Evolutionary conservation across 2,888 invertebrate species (phyloP).

Genomic region (Acrocera orbiculus): DNA sequence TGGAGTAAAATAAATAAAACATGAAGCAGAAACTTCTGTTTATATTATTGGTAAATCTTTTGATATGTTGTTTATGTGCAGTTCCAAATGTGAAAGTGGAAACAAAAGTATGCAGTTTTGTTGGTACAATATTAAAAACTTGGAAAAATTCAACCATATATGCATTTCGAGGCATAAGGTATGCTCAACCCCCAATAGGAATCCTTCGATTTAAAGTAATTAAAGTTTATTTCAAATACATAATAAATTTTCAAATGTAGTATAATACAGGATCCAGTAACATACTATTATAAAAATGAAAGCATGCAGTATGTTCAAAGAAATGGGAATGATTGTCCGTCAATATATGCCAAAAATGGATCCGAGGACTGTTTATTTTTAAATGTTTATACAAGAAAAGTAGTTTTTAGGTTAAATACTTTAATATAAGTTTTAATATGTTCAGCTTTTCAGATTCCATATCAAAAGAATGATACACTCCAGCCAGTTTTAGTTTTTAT

Average conservation of each 20-base stretch:
- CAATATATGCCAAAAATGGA: slow-evolving; percentile 19
- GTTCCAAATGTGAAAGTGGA: not conserved
- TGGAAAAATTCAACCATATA: slow-evolving; percentile 16
- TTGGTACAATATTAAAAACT: slow-evolving; percentile 3
- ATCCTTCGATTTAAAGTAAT: slow-evolving; percentile 18
- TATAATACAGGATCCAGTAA: too few relatives aligned
- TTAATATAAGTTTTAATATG: not conserved
- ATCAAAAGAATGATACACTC: not conserved
- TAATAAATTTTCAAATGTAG: too few relatives aligned
- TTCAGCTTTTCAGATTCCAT: not conserved
- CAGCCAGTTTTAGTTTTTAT: slow-evolving; percentile 43
- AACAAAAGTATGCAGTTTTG: not conserved
- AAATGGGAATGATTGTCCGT: slow-evolving; percentile 36
- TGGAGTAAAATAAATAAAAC: too few relatives aligned
- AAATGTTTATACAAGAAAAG: slow-evolving; percentile 34
- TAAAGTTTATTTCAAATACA: too few relatives aligned
- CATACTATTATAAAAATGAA: too few relatives aligned
- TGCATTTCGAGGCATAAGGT: slow-evolving; percentile 22
- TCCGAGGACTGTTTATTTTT: slow-evolving; percentile 37
- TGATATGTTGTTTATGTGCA: not conserved
- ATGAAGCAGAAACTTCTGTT: too few relatives aligned
- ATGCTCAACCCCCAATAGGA: slow-evolving; percentile 30
- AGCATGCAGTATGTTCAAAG: slow-evolving; percentile 26
- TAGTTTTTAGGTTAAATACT: too few relatives aligned
- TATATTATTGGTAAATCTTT: too few relatives aligned